Evolutionary conservation across 2,888 invertebrate genomes (phyloP).

Genomic region (Erebia epiphron): DNA sequence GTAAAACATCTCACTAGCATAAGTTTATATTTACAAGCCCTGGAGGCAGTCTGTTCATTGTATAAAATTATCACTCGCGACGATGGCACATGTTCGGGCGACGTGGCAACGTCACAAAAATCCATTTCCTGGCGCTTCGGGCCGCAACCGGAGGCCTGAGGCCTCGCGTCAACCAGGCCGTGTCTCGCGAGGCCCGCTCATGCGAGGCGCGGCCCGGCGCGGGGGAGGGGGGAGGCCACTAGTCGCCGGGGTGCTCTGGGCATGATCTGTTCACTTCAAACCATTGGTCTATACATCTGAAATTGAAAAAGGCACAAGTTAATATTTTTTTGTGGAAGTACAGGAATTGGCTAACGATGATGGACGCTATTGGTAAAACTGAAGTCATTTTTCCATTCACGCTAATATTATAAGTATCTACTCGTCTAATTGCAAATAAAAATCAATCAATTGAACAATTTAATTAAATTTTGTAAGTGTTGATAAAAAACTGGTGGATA

Average conservation of each 20-base stretch:
- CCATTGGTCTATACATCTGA: slow-evolving; percentile 99
- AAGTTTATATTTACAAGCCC: slow-evolving; percentile 75
- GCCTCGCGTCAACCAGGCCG: slow-evolving; percentile 85
- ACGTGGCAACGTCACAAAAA: slow-evolving; percentile 17
- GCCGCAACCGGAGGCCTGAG: slow-evolving; percentile 20
- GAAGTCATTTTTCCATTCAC: no score
- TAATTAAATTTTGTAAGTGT: no score
- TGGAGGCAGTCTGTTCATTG: slow-evolving; percentile 72
- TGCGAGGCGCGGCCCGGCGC: slow-evolving; percentile 22
- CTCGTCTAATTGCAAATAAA: no score
- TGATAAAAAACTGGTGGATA: no score
- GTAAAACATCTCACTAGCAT: slow-evolving; percentile 80
- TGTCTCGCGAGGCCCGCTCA: slow-evolving; percentile 85
- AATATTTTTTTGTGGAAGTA: neutral
- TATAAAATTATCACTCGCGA: slow-evolving; percentile 77
- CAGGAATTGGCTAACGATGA: no score
- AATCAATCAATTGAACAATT: no score
- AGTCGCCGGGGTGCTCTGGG: slow-evolving; percentile 99
- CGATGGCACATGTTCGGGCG: slow-evolving; percentile 56
- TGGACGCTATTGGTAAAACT: no score
- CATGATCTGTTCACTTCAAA: slow-evolving; percentile 99
- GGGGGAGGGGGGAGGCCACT: slow-evolving; percentile 59
- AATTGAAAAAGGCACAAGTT: slow-evolving; percentile 55
- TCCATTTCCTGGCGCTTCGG: slow-evolving; percentile 13
- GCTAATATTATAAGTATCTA: no score